Evolutionary conservation across 2,113 vertebrate species (phyloP), one percentile per base, ranked within the genome.

Genomic region (Callochromis pleurospilus): DNA sequence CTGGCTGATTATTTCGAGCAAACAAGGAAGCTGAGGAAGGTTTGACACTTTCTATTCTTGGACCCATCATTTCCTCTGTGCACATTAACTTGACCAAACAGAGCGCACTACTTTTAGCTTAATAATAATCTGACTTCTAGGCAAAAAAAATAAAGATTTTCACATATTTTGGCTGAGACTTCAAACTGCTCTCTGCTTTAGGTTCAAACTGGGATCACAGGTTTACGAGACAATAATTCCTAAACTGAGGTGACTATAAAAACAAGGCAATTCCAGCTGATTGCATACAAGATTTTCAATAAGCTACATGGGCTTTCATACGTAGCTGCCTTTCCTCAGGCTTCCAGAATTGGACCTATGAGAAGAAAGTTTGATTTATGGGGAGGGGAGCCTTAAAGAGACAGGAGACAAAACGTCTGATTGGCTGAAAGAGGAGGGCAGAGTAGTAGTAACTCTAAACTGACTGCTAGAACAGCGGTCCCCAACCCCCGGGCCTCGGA

Each of bases 11-110:
- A 73, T 17, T 73, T 73, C 2, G 9, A 17, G 24, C 24, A 45
- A 73, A 45, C 68, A 26, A 73, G 68, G 68, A 73, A 73, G 68
- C 68, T 17, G 68, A 73, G 40, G 68, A 45, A 73, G 40, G 68
- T 45, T 3, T 0, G 68, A 73, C 40, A 26, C 68, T 45, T 73
- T 26, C 40, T 73, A 73, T 73, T 73, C 13, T 26, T 10, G 14
- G 68, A 45, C 40, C 8, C 40, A 73, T 47, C 14, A 0, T 73
- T 73, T 73, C 68, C 40, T 73, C 68, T 73, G 21, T 0, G 21
- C 68, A 29, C 68, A 73, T 73, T 73, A 73, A 73, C 21, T 26
- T 0, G 68, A 15, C 21, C 13, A 4, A 73, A 73, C 65, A 73
- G 21, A 17, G 14, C 7, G 68, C 68, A 10, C 21, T 17, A 11